Base-by-base conservation (phyloP, 2,888 invertebrate genomes). In the Nesidiocoris tenuis region DNA sequence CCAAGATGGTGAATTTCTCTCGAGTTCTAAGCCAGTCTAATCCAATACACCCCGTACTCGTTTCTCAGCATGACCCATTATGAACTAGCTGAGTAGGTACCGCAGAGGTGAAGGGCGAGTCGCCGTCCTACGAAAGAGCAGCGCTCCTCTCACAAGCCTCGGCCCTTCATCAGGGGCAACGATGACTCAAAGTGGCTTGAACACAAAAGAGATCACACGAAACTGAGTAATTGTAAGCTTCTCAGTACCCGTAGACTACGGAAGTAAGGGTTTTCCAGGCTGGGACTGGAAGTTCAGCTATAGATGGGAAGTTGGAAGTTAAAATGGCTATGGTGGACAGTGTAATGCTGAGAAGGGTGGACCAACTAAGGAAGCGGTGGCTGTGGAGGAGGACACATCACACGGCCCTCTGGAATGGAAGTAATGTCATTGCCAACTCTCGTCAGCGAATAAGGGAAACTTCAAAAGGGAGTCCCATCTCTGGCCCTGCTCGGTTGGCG, bases 341-440 rank as follows among this genome's bases (percentile, higher is more conserved):
- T n/a, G n/a, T n/a, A n/a, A n/a, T n/a, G n/a, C n/a, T 39, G 39
- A 39, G 39, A 39, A 39, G 39, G 39, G 5, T 3, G 39, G 39
- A 39, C 39, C 5, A 39, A 12, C 3, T 39, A 12, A n/a, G n/a
- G n/a, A n/a, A n/a, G n/a, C n/a, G n/a, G n/a, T n/a, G n/a, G n/a
- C n/a, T n/a, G n/a, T n/a, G 39, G 12, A 12, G 12, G 5, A 12
- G 39, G 39, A 7, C 39, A 39, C 39, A 12, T 39, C 39, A 67
- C 67, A 67, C 56, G 67, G 67, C 54, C 55, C 67, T 21, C 67
- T 67, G 67, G 67, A 67, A 67, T 67, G 55, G 67, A 56, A 56
- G 67, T 67, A 67, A 67, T 67, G 54, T 67, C 67, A 67, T 67
- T 67, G 67, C 67, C 39, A 39, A 39, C 39, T 39, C 39, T 39